Conservation (phyloP, 2,797 vertebrate genomes). For the Tenualosa thibaudeaui region DNA sequence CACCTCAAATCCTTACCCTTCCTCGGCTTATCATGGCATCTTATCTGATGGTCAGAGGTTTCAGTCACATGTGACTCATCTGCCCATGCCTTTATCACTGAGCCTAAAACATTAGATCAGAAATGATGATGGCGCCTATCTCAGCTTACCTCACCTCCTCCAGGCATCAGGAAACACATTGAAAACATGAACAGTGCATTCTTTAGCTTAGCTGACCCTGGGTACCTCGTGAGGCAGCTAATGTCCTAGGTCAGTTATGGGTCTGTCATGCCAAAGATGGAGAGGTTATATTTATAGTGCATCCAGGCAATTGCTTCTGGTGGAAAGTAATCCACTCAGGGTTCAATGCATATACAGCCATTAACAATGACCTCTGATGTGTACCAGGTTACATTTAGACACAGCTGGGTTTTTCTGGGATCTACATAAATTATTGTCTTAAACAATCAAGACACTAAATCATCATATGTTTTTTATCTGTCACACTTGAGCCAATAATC, state of each 20-base stretch:
- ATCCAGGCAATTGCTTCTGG: neutral
- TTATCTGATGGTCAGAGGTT: slow-evolving; percentile 17
- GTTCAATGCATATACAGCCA: neutral
- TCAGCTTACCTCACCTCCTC: neutral
- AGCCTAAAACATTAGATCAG: slow-evolving; percentile 1
- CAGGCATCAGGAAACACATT: neutral
- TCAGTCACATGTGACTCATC: slow-evolving; percentile 6
- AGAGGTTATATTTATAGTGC: slow-evolving; percentile 13
- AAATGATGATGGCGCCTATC: neutral
- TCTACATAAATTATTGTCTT: neutral
- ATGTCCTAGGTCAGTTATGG: neutral
- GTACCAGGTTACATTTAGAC: neutral
- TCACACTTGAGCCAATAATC: neutral
- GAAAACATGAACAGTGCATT: neutral
- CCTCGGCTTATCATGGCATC: slow-evolving; percentile 32
- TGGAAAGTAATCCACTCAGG: neutral
- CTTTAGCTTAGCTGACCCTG: neutral
- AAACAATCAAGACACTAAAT: neutral
- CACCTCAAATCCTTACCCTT: slow-evolving; percentile 15
- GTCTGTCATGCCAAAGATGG: neutral
- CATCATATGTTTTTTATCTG: neutral
- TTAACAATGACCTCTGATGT: neutral
- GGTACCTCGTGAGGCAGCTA: neutral
- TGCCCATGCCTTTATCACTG: neutral
- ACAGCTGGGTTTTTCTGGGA: neutral